A percentile compares a stretch with the other conserved stretches of the same genome.
phyloP scores from a whole-genome alignment of 2,797 vertebrate genomes.

The Sternotherus odoratus region DNA sequence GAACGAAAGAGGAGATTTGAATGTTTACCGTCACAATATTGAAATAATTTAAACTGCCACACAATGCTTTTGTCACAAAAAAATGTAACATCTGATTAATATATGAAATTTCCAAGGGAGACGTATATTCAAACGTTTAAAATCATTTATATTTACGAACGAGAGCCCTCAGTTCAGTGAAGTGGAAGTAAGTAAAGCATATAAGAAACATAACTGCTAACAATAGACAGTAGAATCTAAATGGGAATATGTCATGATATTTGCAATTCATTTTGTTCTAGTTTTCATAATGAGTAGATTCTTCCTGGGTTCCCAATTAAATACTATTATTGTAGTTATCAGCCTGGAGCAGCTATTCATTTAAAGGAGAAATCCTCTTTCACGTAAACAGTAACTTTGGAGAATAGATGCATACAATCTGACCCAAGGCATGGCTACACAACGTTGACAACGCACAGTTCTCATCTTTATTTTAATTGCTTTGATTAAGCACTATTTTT shows the following conservation, averaged over 20 bases:
- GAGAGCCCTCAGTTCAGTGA: background rate
- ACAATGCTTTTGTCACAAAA: accelerated
- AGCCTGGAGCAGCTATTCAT: background rate
- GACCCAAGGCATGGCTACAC: background rate
- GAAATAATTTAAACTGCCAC: too few relatives aligned
- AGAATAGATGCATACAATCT: accelerated
- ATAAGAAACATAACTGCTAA: accelerated
- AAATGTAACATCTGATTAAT: accelerated
- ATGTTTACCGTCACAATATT: too few relatives aligned
- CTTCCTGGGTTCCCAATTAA: background rate
- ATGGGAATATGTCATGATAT: background rate
- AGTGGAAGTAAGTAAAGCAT: background rate
- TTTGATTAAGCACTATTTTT: background rate
- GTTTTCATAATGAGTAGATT: background rate
- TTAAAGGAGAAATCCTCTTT: background rate
- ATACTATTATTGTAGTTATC: background rate
- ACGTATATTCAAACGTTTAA: accelerated
- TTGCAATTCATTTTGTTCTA: background rate
- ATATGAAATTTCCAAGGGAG: background rate
- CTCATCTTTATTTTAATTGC: background rate
- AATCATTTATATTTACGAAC: background rate
- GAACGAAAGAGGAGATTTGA: accelerated
- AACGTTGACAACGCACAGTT: background rate
- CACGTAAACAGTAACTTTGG: background rate
- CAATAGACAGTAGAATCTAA: background rate